Conservation (phyloP, 2,797 vertebrate species). For the Etheostoma perlongum region DNA sequence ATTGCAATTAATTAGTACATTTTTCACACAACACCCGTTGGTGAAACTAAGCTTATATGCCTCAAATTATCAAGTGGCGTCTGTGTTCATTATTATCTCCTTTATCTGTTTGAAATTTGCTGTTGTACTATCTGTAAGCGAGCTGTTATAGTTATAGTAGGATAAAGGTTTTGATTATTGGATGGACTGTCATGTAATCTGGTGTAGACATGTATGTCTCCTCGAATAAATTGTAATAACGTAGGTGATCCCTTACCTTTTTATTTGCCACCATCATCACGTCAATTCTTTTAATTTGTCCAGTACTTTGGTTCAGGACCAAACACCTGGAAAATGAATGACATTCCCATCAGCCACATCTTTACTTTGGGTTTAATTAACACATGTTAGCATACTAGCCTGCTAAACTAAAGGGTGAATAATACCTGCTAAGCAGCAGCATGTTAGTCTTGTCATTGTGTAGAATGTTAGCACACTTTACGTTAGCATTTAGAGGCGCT, state of each 20-base stretch:
- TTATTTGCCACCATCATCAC: no score
- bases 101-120: neutral
- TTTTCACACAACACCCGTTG: neutral
- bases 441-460: no score
- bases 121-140: neutral
- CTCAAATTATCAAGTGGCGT: neutral
- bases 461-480: no score
- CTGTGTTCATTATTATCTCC: neutral
- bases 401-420: neutral
- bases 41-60: neutral
- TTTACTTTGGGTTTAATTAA: neutral
- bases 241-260: no score
- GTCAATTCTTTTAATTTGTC: no score
- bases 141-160: neutral
- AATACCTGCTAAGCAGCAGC: neutral
- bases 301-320: neutral
- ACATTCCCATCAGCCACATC: neutral
- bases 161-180: neutral
- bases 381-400: neutral
- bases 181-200: neutral
- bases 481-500: no score
- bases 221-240: neutral
- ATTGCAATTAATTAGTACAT: neutral
- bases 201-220: neutral
- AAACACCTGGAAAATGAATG: neutral